phyloP scores from a whole-genome alignment of 1,140 invertebrate species.

The Sipha flava region DNA sequence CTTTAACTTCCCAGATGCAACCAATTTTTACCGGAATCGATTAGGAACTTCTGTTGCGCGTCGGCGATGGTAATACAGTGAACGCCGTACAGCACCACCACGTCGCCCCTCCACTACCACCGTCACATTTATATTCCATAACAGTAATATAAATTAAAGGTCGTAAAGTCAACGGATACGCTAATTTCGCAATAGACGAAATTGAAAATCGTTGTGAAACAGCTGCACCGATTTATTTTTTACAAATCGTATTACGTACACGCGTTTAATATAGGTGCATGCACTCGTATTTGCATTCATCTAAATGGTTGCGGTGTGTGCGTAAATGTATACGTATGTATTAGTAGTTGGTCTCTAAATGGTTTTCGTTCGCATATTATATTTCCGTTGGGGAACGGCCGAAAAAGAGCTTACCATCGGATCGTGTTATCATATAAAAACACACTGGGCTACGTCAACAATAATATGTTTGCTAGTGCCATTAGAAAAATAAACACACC shows the following conservation, averaged over 20 bases:
- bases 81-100: no score
- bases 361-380: not conserved
- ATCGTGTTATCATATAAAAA: conserved; percentile 27
- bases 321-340: not conserved
- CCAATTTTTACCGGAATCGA: conserved; percentile 31
- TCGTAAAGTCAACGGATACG: conserved; percentile 23
- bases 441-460: conserved; percentile 23
- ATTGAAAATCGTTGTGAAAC: not conserved
- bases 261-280: no score
- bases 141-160: conserved; percentile 17
- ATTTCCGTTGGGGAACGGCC: not conserved
- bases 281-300: no score
- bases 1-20: conserved; percentile 30
- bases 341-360: not conserved
- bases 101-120: no score
- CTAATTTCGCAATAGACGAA: conserved; percentile 1
- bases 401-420: not conserved
- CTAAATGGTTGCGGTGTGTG: not conserved
- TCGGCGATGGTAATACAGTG: not conserved
- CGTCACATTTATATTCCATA: no score
- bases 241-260: not conserved
- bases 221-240: conserved; percentile 10
- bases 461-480: conserved; percentile 13
- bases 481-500: conserved; percentile 31
- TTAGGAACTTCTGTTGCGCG: conserved; percentile 20